Evolutionary conservation across 2,113 vertebrate species (phyloP), one percentile per base, ranked within the genome.

Genomic region (Sula dactylatra): DNA sequence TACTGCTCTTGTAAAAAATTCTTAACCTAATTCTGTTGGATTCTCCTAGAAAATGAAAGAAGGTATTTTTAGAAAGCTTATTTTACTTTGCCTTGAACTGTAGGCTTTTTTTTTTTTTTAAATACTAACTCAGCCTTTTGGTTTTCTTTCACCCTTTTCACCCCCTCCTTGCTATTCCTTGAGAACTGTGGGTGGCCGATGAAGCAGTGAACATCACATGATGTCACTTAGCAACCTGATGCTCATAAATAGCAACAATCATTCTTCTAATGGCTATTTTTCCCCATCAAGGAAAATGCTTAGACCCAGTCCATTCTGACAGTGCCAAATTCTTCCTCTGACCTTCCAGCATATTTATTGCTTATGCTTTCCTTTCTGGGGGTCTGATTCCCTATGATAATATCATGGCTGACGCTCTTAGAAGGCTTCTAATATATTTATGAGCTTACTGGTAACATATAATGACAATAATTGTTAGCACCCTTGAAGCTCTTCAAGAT

Each of bases 201-300:
- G 96, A 97, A 84, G 92, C 61, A 69, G 78, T 62, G 92, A 95
- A 78, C 95, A 92, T 97, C 94, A 93, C 92, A 77, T 58, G 79
- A 91, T 96, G 97, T 98, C 98, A 98, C 98, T 97, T 98, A 98
- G 98, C 98, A 98, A 98, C 98, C 11, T 47, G 70, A 86, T 94
- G 70, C 96, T 97, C 97, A 97, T 95, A 98, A 98, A 98, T 97
- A 98, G 97, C 95, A 97, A 97, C 97, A 92, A 95, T 97, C 94
- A 86, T 86, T 96, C 97, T 90, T 94, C 91, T 79, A 88, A 97
- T 77, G 66, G 97, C 84, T 96, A 93, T 96, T 97, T 91, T 94
- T 88, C 49, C 38, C 70, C 93, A 93, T 93, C 88, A 90, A 92
- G 96, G 92, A 96, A 97, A 95, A 95, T 54, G 72, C 83, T 98